Conservation (phyloP, 2,113 vertebrate genomes). For the Erythrocercus mccallii region DNA sequence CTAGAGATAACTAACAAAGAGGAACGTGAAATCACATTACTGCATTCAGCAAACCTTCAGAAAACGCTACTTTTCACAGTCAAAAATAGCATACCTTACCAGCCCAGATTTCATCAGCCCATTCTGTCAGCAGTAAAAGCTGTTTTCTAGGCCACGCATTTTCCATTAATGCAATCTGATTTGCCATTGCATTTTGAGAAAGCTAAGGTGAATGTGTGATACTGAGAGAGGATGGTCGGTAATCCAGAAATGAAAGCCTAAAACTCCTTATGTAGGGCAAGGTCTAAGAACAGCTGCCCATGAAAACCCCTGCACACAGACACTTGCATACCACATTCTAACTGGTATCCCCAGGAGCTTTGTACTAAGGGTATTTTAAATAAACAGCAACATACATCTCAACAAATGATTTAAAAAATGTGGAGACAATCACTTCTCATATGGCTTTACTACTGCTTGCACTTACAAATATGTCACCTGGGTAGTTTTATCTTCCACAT, state of each 20-base stretch:
- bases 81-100: constrained; percentile 43
- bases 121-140: constrained; percentile 56
- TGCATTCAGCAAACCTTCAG: constrained; percentile 37
- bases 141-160: constrained; percentile 39
- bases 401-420: background rate
- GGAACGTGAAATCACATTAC: constrained; percentile 24
- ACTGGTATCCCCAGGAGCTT: background rate
- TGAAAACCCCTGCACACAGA: background rate
- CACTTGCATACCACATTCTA: background rate
- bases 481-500: background rate
- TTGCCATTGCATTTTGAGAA: constrained; percentile 46
- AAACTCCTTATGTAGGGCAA: constrained; percentile 11
- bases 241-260: constrained; percentile 30
- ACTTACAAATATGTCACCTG: background rate
- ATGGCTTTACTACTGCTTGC: background rate
- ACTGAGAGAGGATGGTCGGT: background rate
- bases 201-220: constrained; percentile 16
- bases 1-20: constrained; percentile 9
- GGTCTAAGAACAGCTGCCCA: constrained; percentile 9
- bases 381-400: background rate
- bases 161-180: constrained; percentile 56
- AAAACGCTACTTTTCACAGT: constrained; percentile 51
- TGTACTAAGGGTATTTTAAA: background rate
- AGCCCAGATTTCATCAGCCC: constrained; percentile 40
- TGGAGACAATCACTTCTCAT: background rate